phyloP scores from a whole-genome alignment of 2,797 vertebrate species.

The Manis crassicaudata region DNA sequence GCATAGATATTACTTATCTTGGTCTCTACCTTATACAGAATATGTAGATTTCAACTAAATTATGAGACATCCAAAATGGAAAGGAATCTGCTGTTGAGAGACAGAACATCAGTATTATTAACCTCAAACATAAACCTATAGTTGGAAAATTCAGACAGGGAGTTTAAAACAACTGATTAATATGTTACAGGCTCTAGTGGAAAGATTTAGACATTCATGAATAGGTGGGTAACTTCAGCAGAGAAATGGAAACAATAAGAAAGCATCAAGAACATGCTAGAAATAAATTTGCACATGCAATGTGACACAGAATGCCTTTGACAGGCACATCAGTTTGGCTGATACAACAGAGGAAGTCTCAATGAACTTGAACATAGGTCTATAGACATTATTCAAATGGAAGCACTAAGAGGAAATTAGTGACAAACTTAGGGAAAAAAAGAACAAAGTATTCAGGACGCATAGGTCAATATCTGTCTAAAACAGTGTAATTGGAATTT shows the following conservation, averaged over 20 bases:
- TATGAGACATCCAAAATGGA: neutral
- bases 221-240: neutral
- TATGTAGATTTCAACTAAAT: neutral
- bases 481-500: neutral
- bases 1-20: neutral
- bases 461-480: neutral
- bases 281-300: neutral
- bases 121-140: neutral
- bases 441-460: neutral
- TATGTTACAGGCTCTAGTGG: neutral
- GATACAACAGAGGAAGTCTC: neutral
- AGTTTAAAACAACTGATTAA: neutral
- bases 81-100: neutral
- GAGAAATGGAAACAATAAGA: neutral
- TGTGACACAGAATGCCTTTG: neutral
- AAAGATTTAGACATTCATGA: neutral
- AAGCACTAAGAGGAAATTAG: neutral
- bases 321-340: neutral
- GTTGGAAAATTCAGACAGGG: neutral
- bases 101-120: neutral
- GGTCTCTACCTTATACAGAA: neutral
- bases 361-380: neutral
- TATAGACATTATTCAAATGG: neutral
- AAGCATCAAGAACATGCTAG: neutral
- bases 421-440: neutral